Percentiles rank a stretch among this genome's conserved stretches.
Evolutionary conservation across 2,888 invertebrate species (phyloP).

Genomic region (Caenorhabditis macrosperma): DNA sequence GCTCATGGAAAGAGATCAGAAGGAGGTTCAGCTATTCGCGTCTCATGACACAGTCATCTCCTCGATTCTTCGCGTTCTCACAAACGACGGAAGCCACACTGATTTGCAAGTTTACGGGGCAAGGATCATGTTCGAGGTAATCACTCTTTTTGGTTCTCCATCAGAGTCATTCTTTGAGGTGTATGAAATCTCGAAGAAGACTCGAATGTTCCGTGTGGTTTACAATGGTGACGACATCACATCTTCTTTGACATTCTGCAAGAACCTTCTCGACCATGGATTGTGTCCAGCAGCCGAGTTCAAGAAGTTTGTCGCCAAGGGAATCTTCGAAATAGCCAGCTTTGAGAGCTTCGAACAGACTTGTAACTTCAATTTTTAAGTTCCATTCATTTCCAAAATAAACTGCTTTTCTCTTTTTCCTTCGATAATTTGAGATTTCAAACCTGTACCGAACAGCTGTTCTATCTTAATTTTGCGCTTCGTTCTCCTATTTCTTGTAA

Average conservation of each 20-base stretch:
- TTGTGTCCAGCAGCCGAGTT: slow-evolving; percentile 40
- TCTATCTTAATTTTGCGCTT: background rate
- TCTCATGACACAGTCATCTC: slow-evolving; percentile 34
- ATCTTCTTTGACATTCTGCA: slow-evolving; percentile 51
- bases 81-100: slow-evolving; percentile 7
- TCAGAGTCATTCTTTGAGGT: too few species aligned
- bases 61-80: slow-evolving; percentile 35
- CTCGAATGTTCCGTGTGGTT: slow-evolving; percentile 52
- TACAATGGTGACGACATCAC: slow-evolving; percentile 64
- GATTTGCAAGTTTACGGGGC: slow-evolving; percentile 32
- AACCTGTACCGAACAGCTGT: background rate
- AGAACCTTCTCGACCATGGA: slow-evolving; percentile 31
- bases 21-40: slow-evolving; percentile 27
- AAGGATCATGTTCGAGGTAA: slow-evolving; percentile 28
- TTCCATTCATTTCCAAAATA: background rate
- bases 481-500: background rate
- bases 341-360: slow-evolving; percentile 9
- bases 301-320: slow-evolving; percentile 35
- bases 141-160: too few species aligned
- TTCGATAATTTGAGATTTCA: background rate
- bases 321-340: slow-evolving; percentile 32
- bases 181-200: slow-evolving; percentile 11
- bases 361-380: slow-evolving; percentile 11
- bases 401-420: too few species aligned
- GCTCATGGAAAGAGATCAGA: slow-evolving; percentile 10